Base-by-base conservation (phyloP, 2,113 vertebrate species). In the Rhagologus leucostigma region DNA sequence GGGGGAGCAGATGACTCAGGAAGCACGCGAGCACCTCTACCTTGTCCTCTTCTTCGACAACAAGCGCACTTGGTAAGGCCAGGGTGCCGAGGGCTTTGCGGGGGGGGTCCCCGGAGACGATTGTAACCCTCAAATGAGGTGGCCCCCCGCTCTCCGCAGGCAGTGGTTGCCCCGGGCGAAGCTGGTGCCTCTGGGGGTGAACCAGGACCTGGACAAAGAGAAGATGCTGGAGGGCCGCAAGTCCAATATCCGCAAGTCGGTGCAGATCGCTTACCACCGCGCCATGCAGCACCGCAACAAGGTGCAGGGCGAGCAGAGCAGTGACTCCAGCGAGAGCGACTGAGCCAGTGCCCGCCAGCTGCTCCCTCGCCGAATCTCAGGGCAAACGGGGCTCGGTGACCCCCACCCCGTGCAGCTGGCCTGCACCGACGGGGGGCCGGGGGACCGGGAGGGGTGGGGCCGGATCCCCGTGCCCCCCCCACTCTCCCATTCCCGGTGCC, bases 201-300 rank as follows among this genome's bases (percentile, higher is more conserved):
- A 99, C 98, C 99, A 99, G 96, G 99, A 99, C 96, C 97, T 99
- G 91, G 99, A 99, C 97, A 99, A 99, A 93, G 99, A 99, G 97
- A 99, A 99, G 97, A 99, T 99, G 99, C 98, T 99, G 96, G 99
- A 99, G 89, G 99, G 99, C 57, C 98, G 99, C 81, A 99, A 99
- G 90, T 99, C 99, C 62, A 99, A 99, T 98, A 99, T 99, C 97
- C 99, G 99, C 71, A 99, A 99, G 95, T 99, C 99, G 3, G 99
- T 99, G 90, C 99, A 99, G 97, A 99, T 99, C 17, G 99, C 99
- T 42, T 99, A 99, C 93, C 99, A 99, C 96, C 98, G 99, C 0
- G 99, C 99, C 95, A 99, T 99, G 99, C 99, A 99, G 97, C 99
- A 99, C 97, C 99, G 99, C 91, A 99, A 99, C 98, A 99, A 99